Conservation (phyloP, 2,113 vertebrate species). For the Phoxinus phoxinus region DNA sequence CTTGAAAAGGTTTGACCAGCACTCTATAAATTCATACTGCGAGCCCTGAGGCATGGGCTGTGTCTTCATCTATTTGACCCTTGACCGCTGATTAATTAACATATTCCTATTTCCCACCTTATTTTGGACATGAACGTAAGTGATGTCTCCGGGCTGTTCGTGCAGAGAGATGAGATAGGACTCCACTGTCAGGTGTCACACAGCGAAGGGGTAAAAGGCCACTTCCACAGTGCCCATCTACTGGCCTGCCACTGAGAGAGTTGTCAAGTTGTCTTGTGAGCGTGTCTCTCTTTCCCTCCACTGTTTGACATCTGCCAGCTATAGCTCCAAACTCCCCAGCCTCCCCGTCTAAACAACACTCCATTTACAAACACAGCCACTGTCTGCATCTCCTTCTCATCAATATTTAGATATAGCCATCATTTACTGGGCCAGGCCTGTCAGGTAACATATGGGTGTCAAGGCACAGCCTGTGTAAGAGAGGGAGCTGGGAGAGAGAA, state of each 20-base stretch:
- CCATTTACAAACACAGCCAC: constrained; percentile 54
- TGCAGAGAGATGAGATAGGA: constrained; percentile 50
- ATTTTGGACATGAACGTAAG: constrained; percentile 30
- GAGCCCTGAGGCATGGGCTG: constrained; percentile 27
- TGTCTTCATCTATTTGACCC: constrained; percentile 44
- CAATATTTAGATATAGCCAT: constrained; percentile 99
- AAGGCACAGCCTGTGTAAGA: constrained; percentile 44
- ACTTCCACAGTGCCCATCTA: constrained; percentile 47
- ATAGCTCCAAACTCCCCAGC: constrained; percentile 61
- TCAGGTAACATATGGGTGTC: constrained; percentile 86
- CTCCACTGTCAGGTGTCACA: constrained; percentile 75
- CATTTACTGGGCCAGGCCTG: constrained; percentile 90
- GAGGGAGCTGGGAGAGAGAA: constrained; percentile 41
- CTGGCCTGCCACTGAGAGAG: constrained; percentile 72
- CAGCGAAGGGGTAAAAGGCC: constrained; percentile 71
- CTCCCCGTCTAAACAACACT: constrained; percentile 57
- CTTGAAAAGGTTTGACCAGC: constrained; percentile 20
- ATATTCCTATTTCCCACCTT: constrained; percentile 53
- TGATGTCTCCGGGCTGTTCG: constrained; percentile 37
- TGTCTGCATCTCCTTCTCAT: constrained; percentile 89
- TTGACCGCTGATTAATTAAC: constrained; percentile 48
- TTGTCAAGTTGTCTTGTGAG: constrained; percentile 71
- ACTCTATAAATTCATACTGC: constrained; percentile 26
- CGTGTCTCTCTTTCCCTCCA: constrained; percentile 73
- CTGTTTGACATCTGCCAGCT: constrained; percentile 94